Percentiles rank a stretch among this genome's conserved stretches.
Conservation (phyloP, 2,888 invertebrate genomes). For the Scaptomyza caliginosa region DNA sequence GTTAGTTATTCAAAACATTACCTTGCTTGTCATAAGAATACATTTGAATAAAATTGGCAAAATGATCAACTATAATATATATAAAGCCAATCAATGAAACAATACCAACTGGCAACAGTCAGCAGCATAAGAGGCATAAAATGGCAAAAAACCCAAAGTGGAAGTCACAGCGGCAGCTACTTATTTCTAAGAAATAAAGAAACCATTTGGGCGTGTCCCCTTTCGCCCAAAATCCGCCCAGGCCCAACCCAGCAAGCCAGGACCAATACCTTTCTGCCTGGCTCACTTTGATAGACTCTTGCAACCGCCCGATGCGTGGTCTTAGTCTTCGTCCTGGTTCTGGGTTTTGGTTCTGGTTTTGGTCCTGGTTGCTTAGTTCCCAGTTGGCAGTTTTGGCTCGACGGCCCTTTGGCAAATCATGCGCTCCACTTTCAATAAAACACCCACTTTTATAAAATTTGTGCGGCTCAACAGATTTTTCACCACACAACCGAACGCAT, state of each 20-base stretch:
- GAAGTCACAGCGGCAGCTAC: constrained; percentile 47
- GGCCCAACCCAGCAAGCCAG: constrained; percentile 13
- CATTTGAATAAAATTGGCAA: background rate
- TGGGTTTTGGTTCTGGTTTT: background rate
- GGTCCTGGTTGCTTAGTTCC: background rate
- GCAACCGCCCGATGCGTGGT: constrained; percentile 1
- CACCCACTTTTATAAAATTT: constrained; percentile 63
- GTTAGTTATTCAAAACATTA: too few species aligned
- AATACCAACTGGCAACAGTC: constrained; percentile 15
- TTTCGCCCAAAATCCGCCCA: constrained; percentile 32
- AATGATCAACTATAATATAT: constrained; percentile 1
- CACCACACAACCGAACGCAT: constrained; percentile 12
- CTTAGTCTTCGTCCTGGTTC: constrained; percentile 6
- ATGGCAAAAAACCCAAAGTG: constrained; percentile 6
- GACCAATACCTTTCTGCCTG: constrained; percentile 26
- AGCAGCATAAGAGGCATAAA: constrained; percentile 9
- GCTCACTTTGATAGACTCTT: constrained; percentile 57
- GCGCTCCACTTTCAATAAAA: constrained; percentile 72
- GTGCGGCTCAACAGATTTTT: constrained; percentile 23
- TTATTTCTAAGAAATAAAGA: constrained; percentile 74
- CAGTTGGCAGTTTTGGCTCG: too few species aligned
- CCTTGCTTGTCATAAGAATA: too few species aligned
- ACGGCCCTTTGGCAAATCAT: constrained; percentile 59
- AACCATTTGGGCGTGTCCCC: constrained; percentile 70
- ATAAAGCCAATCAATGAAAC: constrained; percentile 27